A percentile compares a stretch with the other conserved stretches of the same genome.
Evolutionary conservation across 2,888 invertebrate species (phyloP).

Genomic region (Dryadula phaetusa): DNA sequence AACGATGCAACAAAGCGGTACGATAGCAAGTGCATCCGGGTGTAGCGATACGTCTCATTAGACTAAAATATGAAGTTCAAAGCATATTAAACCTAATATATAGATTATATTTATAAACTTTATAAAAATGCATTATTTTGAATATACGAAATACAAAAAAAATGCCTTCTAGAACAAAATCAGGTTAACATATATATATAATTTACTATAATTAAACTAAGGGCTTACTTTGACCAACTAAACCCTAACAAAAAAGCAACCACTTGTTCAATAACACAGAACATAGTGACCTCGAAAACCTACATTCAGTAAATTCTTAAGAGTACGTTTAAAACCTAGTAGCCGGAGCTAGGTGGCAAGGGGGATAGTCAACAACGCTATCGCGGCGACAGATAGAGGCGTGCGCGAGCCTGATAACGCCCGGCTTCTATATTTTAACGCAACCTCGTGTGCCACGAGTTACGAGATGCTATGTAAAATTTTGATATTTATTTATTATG

Average conservation of each 20-base stretch:
- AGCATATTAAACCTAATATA: conserved; percentile 21
- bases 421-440: conserved; percentile 49
- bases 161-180: too few species aligned
- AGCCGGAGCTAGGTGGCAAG: conserved; percentile 31
- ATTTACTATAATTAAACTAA: background rate
- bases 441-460: conserved; percentile 46
- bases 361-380: conserved; percentile 45
- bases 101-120: background rate
- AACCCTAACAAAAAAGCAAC: background rate
- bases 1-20: conserved; percentile 37
- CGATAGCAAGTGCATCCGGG: conserved; percentile 38
- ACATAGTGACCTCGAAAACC: background rate
- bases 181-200: background rate
- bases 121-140: too few species aligned
- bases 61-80: conserved; percentile 18
- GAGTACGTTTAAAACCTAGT: conserved; percentile 43
- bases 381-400: conserved; percentile 56
- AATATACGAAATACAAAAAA: too few species aligned
- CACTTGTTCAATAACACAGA: background rate
- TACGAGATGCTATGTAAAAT: conserved; percentile 30
- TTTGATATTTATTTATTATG: conserved; percentile 1
- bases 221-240: background rate
- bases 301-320: conserved; percentile 19
- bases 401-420: conserved; percentile 59
- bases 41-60: conserved; percentile 38